Base-by-base conservation (phyloP, 2,113 vertebrate genomes). In the Bufo bufo region DNA sequence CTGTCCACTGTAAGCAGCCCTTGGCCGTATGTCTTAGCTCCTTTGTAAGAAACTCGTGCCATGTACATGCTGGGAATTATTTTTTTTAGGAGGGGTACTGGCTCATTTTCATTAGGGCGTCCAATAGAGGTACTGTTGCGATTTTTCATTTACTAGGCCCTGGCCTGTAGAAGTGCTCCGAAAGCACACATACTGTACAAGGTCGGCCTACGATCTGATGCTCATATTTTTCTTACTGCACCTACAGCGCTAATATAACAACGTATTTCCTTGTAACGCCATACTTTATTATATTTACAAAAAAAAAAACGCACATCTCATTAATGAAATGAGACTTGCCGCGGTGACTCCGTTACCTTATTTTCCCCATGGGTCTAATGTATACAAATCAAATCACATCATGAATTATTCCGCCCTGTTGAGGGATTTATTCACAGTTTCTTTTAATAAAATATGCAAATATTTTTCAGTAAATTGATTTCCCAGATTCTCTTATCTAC, bases 361-460 rank as follows among this genome's bases (percentile, higher is more conserved):
- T 69, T 91, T 91, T n/a, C 92, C 94, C 93, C 94, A 92, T 86
- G 91, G 90, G 93, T 91, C 90, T 87, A 89, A 91, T 66, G 84
- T 91, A 93, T 94, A 95, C 92, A 94, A 93, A 94, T 94, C 92
- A 94, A 95, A 95, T 95, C 93, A 94, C 94, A 95, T 94, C 91
- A 94, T 91, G 95, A 95, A 93, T 92, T 93, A 93, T 90, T 92
- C 91, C 90, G 85, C 92, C 91, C 92, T 90, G 93, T 93, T 93
- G 92, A 84, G 92, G 92, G 93, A 91, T 93, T 94, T 94, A 92
- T 91, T 92, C 94, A 93, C 91, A 90, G 94, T 93, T 93, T 94
- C 94, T 95, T 95, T 96, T 96, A 96, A 96, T 96, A 95, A 96
- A 96, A 95, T 94, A 96, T 96, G 95, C 94, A 96, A 96, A 96